Conservation (phyloP, 2,113 vertebrate genomes). For the Alligator sinensis region DNA sequence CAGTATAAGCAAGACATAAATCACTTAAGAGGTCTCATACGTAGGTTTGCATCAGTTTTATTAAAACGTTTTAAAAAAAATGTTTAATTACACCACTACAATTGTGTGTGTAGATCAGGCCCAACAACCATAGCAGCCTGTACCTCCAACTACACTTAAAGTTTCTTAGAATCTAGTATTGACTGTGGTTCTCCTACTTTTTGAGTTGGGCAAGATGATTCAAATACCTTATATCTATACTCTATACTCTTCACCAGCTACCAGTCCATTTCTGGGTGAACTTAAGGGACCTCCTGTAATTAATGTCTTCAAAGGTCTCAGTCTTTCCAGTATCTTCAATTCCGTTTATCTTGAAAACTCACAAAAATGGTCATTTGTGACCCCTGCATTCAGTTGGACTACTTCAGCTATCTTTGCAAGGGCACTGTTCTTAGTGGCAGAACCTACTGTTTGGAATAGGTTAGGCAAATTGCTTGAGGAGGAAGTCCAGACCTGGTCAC, state of each 20-base stretch:
- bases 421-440: neutral
- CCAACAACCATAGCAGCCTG: neutral
- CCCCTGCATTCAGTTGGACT: neutral
- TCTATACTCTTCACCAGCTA: neutral
- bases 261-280: neutral
- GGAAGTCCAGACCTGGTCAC: neutral
- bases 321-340: neutral
- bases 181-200: neutral
- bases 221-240: neutral
- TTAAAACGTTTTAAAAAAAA: neutral
- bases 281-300: neutral
- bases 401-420: neutral
- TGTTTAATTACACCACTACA: neutral
- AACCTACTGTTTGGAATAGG: neutral
- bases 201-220: neutral
- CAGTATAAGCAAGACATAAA: neutral
- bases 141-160: neutral
- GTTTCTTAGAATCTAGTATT: neutral
- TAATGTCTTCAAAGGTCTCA: neutral
- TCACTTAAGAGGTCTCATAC: neutral
- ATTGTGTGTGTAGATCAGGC: neutral
- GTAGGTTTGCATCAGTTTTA: neutral
- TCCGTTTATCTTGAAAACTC: neutral
- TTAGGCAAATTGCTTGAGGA: neutral
- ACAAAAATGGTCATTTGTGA: neutral